Percentiles rank a stretch among this genome's conserved stretches.
These are phyloP conservation scores for Mormyrops boulengeri DNA, from an alignment of 2,797 vertebrate species.

Conservation along the genomic window DNA sequence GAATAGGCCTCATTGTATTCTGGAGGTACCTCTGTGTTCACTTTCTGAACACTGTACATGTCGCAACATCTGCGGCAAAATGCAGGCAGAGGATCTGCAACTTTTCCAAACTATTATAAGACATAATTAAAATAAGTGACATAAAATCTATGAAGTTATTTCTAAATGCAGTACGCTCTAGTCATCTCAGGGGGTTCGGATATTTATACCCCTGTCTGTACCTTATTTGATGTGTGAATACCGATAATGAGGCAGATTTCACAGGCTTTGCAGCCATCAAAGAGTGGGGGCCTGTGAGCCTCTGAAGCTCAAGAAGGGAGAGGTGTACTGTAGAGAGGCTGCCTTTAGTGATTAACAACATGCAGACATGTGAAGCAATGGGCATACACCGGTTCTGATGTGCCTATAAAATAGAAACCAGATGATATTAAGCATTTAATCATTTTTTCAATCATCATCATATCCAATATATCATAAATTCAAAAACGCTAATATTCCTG, in stretches of 20 bases:
- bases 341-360: not conserved
- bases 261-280: not conserved
- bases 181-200: not conserved
- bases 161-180: not conserved
- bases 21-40: not conserved
- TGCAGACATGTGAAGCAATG: not conserved
- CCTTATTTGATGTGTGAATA: constrained; percentile 2
- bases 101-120: constrained; percentile 3
- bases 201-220: constrained; percentile 1
- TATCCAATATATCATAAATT: not conserved
- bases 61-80: not conserved
- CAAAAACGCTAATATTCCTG: not conserved
- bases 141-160: not conserved
- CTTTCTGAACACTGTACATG: not conserved
- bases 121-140: not conserved
- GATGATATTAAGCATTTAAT: not conserved
- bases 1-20: not conserved
- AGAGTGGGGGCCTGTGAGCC: no score
- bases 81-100: not conserved
- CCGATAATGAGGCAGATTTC: not conserved
- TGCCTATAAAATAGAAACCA: not conserved
- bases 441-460: not conserved
- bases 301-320: not conserved
- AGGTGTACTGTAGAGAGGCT: not conserved
- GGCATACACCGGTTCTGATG: not conserved